phyloP scores from a whole-genome alignment of 2,113 vertebrate species.

The Pongo abelii region DNA sequence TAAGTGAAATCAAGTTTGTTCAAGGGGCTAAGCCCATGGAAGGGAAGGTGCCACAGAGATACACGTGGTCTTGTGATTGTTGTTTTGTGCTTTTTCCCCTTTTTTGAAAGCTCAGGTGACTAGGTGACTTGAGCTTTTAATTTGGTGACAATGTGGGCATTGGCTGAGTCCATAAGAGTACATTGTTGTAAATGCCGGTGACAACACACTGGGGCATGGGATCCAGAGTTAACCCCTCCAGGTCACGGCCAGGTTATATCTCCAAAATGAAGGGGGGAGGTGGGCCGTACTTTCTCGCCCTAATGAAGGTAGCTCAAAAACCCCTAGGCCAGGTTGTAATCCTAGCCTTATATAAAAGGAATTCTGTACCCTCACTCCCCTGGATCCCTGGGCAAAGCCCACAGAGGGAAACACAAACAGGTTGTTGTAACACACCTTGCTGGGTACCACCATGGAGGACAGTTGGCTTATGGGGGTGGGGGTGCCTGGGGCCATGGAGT shows the following conservation, averaged over 20 bases:
- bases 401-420: background rate
- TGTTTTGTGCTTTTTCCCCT: background rate
- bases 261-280: conserved; percentile 17
- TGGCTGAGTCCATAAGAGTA: background rate
- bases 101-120: background rate
- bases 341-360: background rate
- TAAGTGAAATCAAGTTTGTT: background rate
- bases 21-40: background rate
- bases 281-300: background rate
- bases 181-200: background rate
- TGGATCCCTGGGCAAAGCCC: background rate
- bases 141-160: background rate
- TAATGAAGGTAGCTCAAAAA: background rate
- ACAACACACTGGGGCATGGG: background rate
- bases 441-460: background rate
- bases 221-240: background rate
- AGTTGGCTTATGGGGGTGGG: background rate
- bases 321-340: background rate
- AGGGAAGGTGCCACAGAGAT: background rate
- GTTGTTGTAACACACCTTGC: background rate
- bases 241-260: background rate
- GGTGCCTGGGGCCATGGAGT: background rate
- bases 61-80: background rate
- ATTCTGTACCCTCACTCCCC: background rate
- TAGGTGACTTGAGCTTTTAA: background rate